These are phyloP conservation scores for Trachurus trachurus DNA, from an alignment of 2,797 vertebrate genomes.

Conservation along the genomic window DNA sequence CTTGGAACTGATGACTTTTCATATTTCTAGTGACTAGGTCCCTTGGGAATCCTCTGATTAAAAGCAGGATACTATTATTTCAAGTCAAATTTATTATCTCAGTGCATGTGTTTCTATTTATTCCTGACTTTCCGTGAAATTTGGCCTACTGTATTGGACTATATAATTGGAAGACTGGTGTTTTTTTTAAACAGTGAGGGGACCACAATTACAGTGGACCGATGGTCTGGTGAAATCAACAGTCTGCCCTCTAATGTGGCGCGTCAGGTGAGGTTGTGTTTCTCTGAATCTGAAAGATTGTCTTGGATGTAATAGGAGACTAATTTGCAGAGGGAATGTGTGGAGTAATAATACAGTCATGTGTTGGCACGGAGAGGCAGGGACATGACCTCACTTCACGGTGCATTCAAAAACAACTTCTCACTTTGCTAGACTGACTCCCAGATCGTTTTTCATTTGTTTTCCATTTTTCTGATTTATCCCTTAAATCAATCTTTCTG, in stretches of 20 bases:
- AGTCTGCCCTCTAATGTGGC: not conserved
- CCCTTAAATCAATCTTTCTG: not conserved
- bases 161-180: slow-evolving; percentile 22
- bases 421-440: slow-evolving; percentile 30
- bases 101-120: slow-evolving; percentile 35
- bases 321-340: slow-evolving; percentile 20
- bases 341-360: slow-evolving; percentile 29
- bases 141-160: slow-evolving; percentile 3
- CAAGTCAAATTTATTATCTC: not conserved
- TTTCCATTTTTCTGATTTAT: slow-evolving; percentile 47
- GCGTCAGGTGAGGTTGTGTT: not conserved
- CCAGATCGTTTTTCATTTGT: slow-evolving; percentile 45
- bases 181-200: slow-evolving; percentile 26
- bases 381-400: slow-evolving; percentile 24
- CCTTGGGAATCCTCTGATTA: slow-evolving; percentile 21
- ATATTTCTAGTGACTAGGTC: not conserved
- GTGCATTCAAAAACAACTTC: slow-evolving; percentile 34
- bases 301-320: not conserved
- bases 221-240: slow-evolving; percentile 38
- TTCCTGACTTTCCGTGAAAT: slow-evolving; percentile 23
- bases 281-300: not conserved
- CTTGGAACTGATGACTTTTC: slow-evolving; percentile 12
- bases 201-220: slow-evolving; percentile 52
- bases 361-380: slow-evolving; percentile 19
- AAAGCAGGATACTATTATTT: slow-evolving; percentile 17